Evolutionary conservation across 2,797 vertebrate species (phyloP), one percentile per base, ranked within the genome.

Genomic region (Chromis chromis): DNA sequence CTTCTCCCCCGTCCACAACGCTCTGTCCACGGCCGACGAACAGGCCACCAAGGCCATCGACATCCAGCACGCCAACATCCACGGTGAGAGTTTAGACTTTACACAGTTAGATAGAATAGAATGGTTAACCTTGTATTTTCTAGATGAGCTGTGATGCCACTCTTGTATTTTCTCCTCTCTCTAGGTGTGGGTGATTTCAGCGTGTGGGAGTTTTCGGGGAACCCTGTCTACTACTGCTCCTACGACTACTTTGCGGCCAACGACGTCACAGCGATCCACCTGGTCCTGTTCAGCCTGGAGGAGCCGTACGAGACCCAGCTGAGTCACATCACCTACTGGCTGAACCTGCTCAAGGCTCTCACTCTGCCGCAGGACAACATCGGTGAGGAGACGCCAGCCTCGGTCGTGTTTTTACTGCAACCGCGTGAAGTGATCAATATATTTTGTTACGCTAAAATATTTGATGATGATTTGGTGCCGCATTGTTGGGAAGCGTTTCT

Each of bases 141-240:
- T 1, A 33, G 10, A 33, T 33, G 10, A 33, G 7, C 10, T 33
- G 33, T 9, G 33, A 33, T 36, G 9, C 42, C 14, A 6, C 5
- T 4, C 42, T 4, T 17, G 17, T 17, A 17, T 44, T 19, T 25
- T 25, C 4, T 5, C 19, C 42, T 9, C n/a, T 59, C 67, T 62
- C 39, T 33, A 99, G 98, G 97, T 52, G 94, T 99, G 71, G 98
- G 98, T 4, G 98, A 99, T 57, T 99, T 99, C 93, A 98, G 96
- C 27, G 93, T 97, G 58, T 99, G 98, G 98, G 98, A 99, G 87
- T 99, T 99, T 76, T 98, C 98, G 14, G 98, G 98, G 64, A 99
- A 98, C 88, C 97, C 96, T 0, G 97, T 98, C 3, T 99, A 98
- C 85, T 96, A 96, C 91, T 99, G 97, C 92, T 95, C 95, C 85